These are phyloP conservation scores for Choloepus didactylus DNA, from an alignment of 2,797 vertebrate genomes.

Conservation along the genomic window DNA sequence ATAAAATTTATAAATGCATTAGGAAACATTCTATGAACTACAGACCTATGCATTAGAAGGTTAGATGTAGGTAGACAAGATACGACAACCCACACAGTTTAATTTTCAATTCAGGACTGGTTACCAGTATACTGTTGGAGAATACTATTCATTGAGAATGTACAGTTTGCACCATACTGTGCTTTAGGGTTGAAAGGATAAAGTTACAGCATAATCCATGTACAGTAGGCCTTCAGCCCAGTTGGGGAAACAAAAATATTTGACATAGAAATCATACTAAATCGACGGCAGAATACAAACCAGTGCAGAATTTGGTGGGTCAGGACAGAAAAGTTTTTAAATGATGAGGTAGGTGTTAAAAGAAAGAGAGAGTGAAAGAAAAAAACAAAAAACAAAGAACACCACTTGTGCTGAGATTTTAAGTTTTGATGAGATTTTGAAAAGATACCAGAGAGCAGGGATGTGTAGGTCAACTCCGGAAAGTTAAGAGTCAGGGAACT, in stretches of 20 bases:
- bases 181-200: background rate
- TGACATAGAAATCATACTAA: background rate
- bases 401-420: background rate
- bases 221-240: background rate
- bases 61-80: background rate
- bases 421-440: background rate
- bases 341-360: background rate
- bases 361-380: background rate
- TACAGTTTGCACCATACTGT: background rate
- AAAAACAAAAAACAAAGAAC: no score
- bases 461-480: background rate
- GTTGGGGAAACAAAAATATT: background rate
- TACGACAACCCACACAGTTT: background rate
- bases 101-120: background rate
- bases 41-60: background rate
- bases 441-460: background rate
- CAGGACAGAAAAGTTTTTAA: conserved; percentile 2
- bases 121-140: background rate
- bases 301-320: background rate
- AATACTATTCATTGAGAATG: background rate
- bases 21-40: background rate
- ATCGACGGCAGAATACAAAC: background rate
- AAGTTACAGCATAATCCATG: background rate
- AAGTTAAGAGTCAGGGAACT: background rate
- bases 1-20: background rate